A percentile compares a stretch with the other conserved stretches of the same genome.
phyloP scores from a whole-genome alignment of 1,140 invertebrate genomes.

The Caenorhabditis briggsae region DNA sequence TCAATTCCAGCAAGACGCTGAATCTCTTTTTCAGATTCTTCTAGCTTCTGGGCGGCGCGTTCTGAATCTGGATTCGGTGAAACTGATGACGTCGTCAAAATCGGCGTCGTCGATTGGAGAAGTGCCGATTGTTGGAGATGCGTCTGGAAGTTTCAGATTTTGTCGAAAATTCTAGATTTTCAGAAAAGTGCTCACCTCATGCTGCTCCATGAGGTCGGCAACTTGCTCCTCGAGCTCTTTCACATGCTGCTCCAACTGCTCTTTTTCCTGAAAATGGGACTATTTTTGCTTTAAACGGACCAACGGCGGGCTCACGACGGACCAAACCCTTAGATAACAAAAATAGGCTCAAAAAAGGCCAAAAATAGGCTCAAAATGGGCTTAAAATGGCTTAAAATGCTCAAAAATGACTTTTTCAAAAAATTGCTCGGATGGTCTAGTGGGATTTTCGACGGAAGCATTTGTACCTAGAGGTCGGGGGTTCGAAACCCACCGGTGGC shows the following conservation, averaged over 20 bases:
- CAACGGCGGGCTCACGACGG: no score
- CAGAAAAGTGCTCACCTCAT: constrained; percentile 17
- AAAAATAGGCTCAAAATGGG: background rate
- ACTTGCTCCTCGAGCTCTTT: constrained; percentile 55
- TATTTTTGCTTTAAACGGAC: no score
- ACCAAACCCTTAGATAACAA: no score
- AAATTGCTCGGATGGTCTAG: no score
- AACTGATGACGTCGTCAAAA: background rate
- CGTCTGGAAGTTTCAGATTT: background rate
- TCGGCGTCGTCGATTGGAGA: background rate
- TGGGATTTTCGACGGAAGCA: no score
- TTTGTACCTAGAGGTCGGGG: no score
- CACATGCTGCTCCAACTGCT: constrained; percentile 36
- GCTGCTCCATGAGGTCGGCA: constrained; percentile 49
- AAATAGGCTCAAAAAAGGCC: no score
- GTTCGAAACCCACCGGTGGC: no score
- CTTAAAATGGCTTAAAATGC: no score
- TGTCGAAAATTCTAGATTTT: background rate
- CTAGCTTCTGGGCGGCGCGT: background rate
- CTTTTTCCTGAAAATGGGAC: constrained; percentile 7
- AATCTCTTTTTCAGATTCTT: constrained; percentile 27
- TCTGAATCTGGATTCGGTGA: background rate
- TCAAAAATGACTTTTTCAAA: no score
- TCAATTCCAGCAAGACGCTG: background rate
- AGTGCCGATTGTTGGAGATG: constrained; percentile 10